Evolutionary conservation across 2,888 invertebrate genomes (phyloP), one percentile per base, ranked within the genome.

Genomic region (Aspidiotus rigidus): DNA sequence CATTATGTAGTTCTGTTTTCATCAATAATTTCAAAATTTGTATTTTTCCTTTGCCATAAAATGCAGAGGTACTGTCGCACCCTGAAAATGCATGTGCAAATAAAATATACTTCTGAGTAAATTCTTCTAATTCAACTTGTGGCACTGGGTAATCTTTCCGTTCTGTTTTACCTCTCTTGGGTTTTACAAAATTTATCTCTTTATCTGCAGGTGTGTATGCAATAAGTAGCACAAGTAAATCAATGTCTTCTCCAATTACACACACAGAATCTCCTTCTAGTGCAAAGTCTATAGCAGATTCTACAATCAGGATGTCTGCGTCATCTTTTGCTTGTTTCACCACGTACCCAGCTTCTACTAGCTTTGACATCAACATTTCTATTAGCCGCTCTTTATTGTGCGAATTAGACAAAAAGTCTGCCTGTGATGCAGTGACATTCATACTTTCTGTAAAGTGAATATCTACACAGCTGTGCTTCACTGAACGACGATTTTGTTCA

Each of bases 161-260:
- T 70, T 42, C 44, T 63, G 55, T 54, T 71, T 9, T 72, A 40
- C 69, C 69, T 55, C 57, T 72, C 17, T 66, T 70, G 42, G 71
- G 70, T 70, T 74, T 74, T 28, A 62, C 56, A 49, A 73, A 71
- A 49, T 71, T 72, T 41, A 73, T 54, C 17, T 72, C 69, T 40
- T 64, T 49, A 44, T 62, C 57, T 40, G 7, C 59, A 42, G 49
- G 49, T 15, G 61, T 7, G 8, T 40, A 15, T 7, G 62, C 62
- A 11, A 61, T 53, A 16, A 60, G 44, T 17, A 76, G 72, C 16
- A 75, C 74, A 15, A 76, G 70, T 13, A 75, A 60, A 73, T 76
- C 76, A 15, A 73, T 72, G 59, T 74, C 74, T 66, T 74, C 72
- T 8, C 74, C 72, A 44, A n/a, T n/a, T n/a, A n/a, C n/a, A n/a